Evolutionary conservation across 2,797 vertebrate genomes (phyloP).

Genomic region (Bufotes viridis): DNA sequence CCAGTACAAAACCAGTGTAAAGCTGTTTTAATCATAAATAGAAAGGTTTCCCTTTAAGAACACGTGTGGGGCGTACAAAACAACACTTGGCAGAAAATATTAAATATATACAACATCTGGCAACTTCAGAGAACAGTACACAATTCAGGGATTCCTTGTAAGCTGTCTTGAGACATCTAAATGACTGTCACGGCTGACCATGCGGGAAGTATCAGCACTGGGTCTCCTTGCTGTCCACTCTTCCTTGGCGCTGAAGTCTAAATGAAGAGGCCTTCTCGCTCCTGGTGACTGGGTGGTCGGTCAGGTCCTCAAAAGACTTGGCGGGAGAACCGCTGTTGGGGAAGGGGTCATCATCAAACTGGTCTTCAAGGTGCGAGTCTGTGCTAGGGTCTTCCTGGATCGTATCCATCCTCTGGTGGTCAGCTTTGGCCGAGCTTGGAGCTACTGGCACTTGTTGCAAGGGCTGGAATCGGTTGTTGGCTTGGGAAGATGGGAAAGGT

Average conservation of each 20-base stretch:
- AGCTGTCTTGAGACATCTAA: neutral
- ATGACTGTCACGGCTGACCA: neutral
- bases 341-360: conserved; percentile 83
- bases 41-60: conserved; percentile 22
- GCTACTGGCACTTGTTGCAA: conserved; percentile 66
- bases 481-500: conserved; percentile 71
- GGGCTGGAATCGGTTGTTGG: conserved; percentile 70
- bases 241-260: conserved; percentile 87
- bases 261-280: conserved; percentile 82
- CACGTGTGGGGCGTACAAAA: conserved; percentile 31
- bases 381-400: conserved; percentile 95
- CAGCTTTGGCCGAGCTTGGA: conserved; percentile 73
- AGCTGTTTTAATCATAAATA: conserved; percentile 40
- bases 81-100: conserved; percentile 17
- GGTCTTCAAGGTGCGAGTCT: conserved; percentile 87
- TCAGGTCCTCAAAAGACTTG: conserved; percentile 94
- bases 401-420: conserved; percentile 89
- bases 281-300: conserved; percentile 76
- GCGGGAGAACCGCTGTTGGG: conserved; percentile 83
- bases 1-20: conserved; percentile 21
- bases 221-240: conserved; percentile 93
- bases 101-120: conserved; percentile 35
- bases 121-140: neutral
- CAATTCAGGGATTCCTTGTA: conserved; percentile 14
- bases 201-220: conserved; percentile 79